phyloP scores from a whole-genome alignment of 2,113 vertebrate genomes.

The Sialia sialis region DNA sequence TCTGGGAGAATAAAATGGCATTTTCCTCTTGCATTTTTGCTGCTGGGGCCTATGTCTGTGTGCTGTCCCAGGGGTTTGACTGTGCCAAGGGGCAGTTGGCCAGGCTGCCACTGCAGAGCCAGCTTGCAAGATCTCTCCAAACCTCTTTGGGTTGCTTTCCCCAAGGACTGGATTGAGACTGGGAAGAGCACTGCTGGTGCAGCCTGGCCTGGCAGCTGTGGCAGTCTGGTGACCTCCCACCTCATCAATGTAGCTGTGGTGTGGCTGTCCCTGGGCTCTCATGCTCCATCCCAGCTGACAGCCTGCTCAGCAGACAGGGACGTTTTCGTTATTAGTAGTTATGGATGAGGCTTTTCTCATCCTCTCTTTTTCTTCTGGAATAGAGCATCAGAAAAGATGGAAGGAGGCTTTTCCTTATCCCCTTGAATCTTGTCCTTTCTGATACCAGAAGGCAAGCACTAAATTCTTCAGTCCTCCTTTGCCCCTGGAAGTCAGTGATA shows the following conservation, averaged over 20 bases:
- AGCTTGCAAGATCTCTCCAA: neutral
- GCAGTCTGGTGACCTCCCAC: neutral
- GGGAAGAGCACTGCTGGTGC: accelerated
- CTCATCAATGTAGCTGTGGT: neutral
- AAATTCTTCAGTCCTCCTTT: neutral
- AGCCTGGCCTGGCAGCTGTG: neutral
- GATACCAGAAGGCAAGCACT: neutral
- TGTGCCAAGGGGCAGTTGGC: neutral
- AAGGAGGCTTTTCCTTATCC: neutral
- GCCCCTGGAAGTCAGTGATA: neutral
- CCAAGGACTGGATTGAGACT: neutral
- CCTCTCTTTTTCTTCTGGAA: neutral
- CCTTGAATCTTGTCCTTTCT: neutral
- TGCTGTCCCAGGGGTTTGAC: neutral
- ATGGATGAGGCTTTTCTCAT: neutral
- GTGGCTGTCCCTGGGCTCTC: neutral
- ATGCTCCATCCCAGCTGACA: neutral
- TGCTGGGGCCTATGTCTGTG: neutral
- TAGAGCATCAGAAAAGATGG: neutral
- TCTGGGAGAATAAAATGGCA: neutral
- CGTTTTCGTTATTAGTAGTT: neutral
- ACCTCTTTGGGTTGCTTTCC: neutral
- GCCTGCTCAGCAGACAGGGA: neutral
- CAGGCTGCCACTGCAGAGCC: neutral
- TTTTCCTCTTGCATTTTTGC: neutral